Evolutionary conservation across 2,888 invertebrate genomes (phyloP).

Genomic region (Drosophila peninsularis): DNA sequence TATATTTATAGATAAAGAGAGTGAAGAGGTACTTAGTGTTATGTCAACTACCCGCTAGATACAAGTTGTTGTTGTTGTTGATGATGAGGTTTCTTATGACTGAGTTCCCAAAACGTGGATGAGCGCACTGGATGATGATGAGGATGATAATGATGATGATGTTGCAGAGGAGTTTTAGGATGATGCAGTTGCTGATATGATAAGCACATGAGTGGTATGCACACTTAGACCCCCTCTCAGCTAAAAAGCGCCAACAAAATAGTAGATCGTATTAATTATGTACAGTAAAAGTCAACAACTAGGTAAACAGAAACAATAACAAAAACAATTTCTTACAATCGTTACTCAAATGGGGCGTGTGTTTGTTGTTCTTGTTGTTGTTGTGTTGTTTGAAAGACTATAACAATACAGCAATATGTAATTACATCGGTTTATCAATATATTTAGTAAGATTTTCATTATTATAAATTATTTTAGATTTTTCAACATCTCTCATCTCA

Average conservation of each 20-base stretch:
- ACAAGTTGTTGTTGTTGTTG: slow-evolving; percentile 26
- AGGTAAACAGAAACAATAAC: slow-evolving; percentile 31
- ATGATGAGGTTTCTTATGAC: slow-evolving; percentile 25
- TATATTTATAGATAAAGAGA: slow-evolving; percentile 7
- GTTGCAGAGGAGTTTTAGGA: slow-evolving; percentile 4
- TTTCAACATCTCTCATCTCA: slow-evolving; percentile 26
- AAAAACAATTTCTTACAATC: slow-evolving; percentile 40
- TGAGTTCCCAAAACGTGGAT: slow-evolving; percentile 36
- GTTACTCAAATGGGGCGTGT: slow-evolving; percentile 40
- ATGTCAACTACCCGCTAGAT: slow-evolving; percentile 39
- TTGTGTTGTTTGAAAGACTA: slow-evolving; percentile 49
- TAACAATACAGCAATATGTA: slow-evolving; percentile 73
- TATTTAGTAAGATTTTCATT: slow-evolving; percentile 48
- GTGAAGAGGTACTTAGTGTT: slow-evolving; percentile 40
- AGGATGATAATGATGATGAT: slow-evolving; percentile 18
- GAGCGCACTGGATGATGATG: slow-evolving; percentile 17
- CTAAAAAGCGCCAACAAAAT: slow-evolving; percentile 39
- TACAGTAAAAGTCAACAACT: slow-evolving; percentile 22
- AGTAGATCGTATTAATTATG: slow-evolving; percentile 32
- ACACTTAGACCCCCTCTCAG: slow-evolving; percentile 29
- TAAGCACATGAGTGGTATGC: slow-evolving; percentile 35
- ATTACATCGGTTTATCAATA: slow-evolving; percentile 62
- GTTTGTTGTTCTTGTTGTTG: slow-evolving; percentile 22
- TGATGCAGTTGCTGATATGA: slow-evolving; percentile 20
- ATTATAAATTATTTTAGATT: slow-evolving; percentile 3